phyloP scores from a whole-genome alignment of 1,140 invertebrate species.

The Aporrectodea caliginosa region DNA sequence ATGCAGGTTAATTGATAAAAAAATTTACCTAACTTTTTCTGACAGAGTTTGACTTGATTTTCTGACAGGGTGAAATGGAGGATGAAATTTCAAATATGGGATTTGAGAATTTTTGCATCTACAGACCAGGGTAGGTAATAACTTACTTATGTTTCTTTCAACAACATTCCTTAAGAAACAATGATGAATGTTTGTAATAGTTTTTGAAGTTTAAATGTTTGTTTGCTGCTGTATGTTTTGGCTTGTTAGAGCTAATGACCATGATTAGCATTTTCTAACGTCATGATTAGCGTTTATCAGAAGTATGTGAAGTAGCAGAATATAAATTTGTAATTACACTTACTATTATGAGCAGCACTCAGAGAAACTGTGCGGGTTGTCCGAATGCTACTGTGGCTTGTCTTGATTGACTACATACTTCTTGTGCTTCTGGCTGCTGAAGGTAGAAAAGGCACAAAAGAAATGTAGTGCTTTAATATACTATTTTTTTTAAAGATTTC shows the following conservation, averaged over 20 bases:
- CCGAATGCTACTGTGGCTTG: too few relatives aligned
- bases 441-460: too few relatives aligned
- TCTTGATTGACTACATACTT: too few relatives aligned
- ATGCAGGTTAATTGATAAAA: background rate
- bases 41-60: background rate
- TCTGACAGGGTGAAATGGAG: conserved; percentile 1
- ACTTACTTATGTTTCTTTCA: background rate
- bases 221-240: background rate
- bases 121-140: conserved; percentile 11
- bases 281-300: too few relatives aligned
- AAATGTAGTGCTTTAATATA: too few relatives aligned
- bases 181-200: too few relatives aligned
- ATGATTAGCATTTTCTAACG: background rate
- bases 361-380: too few relatives aligned
- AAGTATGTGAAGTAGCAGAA: too few relatives aligned
- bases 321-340: too few relatives aligned
- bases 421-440: too few relatives aligned
- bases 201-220: background rate
- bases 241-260: background rate
- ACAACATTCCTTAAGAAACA: background rate
- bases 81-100: conserved; percentile 4
- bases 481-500: too few relatives aligned
- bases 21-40: background rate
- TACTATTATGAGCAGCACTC: too few relatives aligned
- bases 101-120: conserved; percentile 7